These are phyloP conservation scores for Miltochrista miniata DNA, from an alignment of 2,888 invertebrate species.

Conservation along the genomic window DNA sequence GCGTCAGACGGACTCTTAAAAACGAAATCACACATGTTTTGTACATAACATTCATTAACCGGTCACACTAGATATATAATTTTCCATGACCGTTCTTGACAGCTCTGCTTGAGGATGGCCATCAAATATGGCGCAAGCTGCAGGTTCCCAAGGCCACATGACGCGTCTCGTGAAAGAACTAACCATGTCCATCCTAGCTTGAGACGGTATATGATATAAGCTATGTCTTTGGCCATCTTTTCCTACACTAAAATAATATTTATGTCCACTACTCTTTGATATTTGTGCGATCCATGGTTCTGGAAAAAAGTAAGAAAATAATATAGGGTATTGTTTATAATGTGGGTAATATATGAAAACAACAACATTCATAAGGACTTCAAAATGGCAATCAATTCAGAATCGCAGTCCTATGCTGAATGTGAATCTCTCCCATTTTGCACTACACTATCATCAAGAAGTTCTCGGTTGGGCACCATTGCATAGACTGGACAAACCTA, in stretches of 20 bases:
- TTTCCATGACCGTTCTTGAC: constrained; percentile 59
- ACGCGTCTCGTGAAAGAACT: constrained; percentile 54
- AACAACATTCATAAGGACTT: too few relatives aligned
- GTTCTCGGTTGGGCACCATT: too few relatives aligned
- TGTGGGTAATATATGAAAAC: too few relatives aligned
- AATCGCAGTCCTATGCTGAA: too few relatives aligned
- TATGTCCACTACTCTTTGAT: constrained; percentile 62
- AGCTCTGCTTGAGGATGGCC: constrained; percentile 47
- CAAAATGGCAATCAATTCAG: too few relatives aligned
- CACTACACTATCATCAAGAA: too few relatives aligned
- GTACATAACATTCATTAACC: neutral
- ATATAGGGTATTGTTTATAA: too few relatives aligned
- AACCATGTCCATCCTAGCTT: constrained; percentile 63
- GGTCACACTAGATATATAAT: constrained; percentile 45
- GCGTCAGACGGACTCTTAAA: too few relatives aligned
- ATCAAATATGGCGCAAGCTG: constrained; percentile 60
- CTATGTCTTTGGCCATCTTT: constrained; percentile 59
- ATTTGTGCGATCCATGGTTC: constrained; percentile 75
- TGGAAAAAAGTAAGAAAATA: constrained; percentile 51
- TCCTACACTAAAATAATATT: constrained; percentile 65
- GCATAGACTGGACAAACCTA: too few relatives aligned
- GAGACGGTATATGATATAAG: constrained; percentile 58
- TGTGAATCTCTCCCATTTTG: too few relatives aligned
- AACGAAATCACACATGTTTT: neutral
- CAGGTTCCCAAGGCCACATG: constrained; percentile 71